Evolutionary conservation across 2,113 vertebrate genomes (phyloP).

Genomic region (Zootoca vivipara): DNA sequence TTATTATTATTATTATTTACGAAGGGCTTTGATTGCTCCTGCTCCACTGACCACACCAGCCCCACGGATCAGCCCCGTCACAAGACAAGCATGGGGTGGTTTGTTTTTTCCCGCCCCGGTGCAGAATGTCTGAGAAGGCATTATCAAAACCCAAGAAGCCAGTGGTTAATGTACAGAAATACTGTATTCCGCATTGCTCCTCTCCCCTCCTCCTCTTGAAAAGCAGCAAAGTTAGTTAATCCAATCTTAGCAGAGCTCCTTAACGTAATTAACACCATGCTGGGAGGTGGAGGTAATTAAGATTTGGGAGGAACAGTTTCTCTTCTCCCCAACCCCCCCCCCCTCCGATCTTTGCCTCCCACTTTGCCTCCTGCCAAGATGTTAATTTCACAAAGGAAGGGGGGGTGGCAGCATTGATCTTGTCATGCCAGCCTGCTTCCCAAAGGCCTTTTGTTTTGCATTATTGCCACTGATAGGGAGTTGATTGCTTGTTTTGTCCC

Average conservation of each 20-base stretch:
- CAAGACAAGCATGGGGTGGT: background rate
- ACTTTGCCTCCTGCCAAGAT: background rate
- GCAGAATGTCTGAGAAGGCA: too few relatives aligned
- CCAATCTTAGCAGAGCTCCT: background rate
- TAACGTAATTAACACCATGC: background rate
- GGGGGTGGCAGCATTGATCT: background rate
- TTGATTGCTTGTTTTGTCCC: background rate
- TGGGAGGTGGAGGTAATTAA: background rate
- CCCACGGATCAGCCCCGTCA: background rate
- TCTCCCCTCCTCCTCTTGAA: constrained; percentile 10
- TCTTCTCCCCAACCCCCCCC: too few relatives aligned
- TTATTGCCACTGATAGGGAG: background rate
- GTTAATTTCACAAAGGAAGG: constrained; percentile 8
- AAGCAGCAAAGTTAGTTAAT: constrained; percentile 19
- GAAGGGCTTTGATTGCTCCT: background rate
- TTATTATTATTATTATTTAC: too few relatives aligned
- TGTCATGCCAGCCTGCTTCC: background rate
- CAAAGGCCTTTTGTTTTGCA: background rate
- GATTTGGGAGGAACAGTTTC: background rate
- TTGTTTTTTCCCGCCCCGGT: too few relatives aligned
- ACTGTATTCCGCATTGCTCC: constrained; percentile 4
- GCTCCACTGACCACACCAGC: background rate
- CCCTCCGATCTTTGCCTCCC: background rate
- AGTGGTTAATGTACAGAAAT: constrained; percentile 26
- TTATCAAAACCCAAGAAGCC: too few relatives aligned